Evolutionary conservation across 2,888 invertebrate species (phyloP).

Genomic region (Coenonympha glycerion): DNA sequence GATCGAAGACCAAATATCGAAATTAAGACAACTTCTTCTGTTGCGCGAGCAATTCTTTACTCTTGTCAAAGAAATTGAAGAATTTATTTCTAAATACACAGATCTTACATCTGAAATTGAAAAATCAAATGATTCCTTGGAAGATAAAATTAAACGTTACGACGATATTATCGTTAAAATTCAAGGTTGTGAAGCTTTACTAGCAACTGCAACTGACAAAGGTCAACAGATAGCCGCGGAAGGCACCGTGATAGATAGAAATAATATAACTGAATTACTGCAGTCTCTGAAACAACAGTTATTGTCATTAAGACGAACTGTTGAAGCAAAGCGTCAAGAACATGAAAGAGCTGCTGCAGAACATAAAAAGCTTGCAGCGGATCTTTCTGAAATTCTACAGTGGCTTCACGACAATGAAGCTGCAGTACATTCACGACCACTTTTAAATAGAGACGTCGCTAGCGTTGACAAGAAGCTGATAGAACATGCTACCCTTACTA

Average conservation of each 20-base stretch:
- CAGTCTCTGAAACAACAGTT: constrained; percentile 91
- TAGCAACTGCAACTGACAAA: constrained; percentile 92
- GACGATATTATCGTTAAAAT: constrained; percentile 90
- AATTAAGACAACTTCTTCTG: constrained; percentile 84
- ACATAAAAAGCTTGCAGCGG: constrained; percentile 87
- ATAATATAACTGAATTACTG: constrained; percentile 89
- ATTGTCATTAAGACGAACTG: constrained; percentile 84
- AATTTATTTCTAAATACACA: constrained; percentile 90
- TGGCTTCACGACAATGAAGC: constrained; percentile 90
- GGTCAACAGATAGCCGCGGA: constrained; percentile 95
- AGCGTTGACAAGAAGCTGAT: constrained; percentile 88
- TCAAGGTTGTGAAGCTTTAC: constrained; percentile 90
- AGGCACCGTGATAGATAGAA: constrained; percentile 90
- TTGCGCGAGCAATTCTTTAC: constrained; percentile 92
- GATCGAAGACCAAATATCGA: constrained; percentile 90
- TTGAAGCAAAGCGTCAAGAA: constrained; percentile 90
- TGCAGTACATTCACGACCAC: constrained; percentile 86
- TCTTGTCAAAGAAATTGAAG: constrained; percentile 89
- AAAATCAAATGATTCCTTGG: constrained; percentile 85
- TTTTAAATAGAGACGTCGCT: constrained; percentile 84
- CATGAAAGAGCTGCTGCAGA: constrained; percentile 92
- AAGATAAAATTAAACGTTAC: constrained; percentile 91
- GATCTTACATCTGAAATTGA: constrained; percentile 90
- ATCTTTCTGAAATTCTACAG: constrained; percentile 88
- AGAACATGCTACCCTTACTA: constrained; percentile 81